Evolutionary conservation across 2,888 invertebrate genomes (phyloP), one percentile per base, ranked within the genome.

Genomic region (Lymantria monacha): DNA sequence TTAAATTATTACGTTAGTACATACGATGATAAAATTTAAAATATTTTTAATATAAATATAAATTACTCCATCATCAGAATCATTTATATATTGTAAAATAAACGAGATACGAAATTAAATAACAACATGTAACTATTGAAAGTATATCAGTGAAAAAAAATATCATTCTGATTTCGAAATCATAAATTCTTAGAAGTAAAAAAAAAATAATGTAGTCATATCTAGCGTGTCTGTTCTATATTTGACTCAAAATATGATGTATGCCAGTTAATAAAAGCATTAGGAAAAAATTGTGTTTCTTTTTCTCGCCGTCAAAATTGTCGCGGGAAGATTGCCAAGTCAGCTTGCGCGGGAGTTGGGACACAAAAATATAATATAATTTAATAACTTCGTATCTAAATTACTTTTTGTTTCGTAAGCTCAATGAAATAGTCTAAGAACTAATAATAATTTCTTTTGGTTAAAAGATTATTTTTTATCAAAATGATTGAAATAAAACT

Each of bases 201-300:
- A 55, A 56, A 46, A 60, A 55, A 46, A 44, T 31, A 49, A 46
- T 46, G n/a, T 51, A 51, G 40, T 59, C 57, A 61, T 58, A 64
- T 63, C 57, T 15, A 41, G 59, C 51, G 51, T 53, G 59, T 65
- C 64, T 63, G 45, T 45, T 51, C 57, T 64, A 64, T 52, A 65
- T 58, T 50, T 48, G 15, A 56, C 59, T 54, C 53, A 53, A 60
- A 60, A 68, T 51, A 76, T 76, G 74, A 77, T 74, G 42, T 70
- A 76, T 63, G 63, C 46, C 47, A 54, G 69, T 68, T 75, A 72
- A 74, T 75, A 75, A 76, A 74, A 76, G 65, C 61, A 72, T 76
- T 76, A 76, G 55, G n/a, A 69, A 65, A 66, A 70, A 72, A 75
- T 63, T 70, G 52, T 62, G 52, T 44, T 68, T 61, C 33, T 63